phyloP scores from a whole-genome alignment of 2,113 vertebrate species.

The Forbesichthys papilliferus region DNA sequence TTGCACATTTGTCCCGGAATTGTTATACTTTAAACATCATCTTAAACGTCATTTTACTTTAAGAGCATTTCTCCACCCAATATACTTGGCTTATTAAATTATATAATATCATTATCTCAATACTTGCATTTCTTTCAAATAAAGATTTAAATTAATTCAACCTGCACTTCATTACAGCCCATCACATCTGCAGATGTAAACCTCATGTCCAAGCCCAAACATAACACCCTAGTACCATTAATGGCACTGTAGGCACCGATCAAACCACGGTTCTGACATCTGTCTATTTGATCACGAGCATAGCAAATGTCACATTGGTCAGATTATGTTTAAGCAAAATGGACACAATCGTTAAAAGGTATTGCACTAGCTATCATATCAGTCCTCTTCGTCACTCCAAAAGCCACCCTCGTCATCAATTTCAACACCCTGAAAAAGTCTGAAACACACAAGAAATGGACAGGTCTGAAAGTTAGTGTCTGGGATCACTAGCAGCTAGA shows the following conservation, averaged over 20 bases:
- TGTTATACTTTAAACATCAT: neutral
- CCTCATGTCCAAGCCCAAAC: neutral
- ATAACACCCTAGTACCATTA: neutral
- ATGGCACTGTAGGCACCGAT: neutral
- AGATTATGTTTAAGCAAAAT: slow-evolving; percentile 35
- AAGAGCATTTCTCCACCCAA: neutral
- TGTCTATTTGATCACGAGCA: neutral
- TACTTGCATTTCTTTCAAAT: neutral
- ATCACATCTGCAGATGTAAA: neutral
- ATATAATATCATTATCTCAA: neutral
- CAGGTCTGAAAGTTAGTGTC: neutral
- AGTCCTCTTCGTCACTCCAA: slow-evolving; percentile 78
- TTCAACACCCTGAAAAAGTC: slow-evolving; percentile 75
- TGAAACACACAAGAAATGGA: slow-evolving; percentile 37
- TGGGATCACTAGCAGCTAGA: too few species aligned
- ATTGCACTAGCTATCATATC: slow-evolving; percentile 11
- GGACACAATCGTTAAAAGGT: slow-evolving; percentile 63
- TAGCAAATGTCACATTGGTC: slow-evolving; percentile 10
- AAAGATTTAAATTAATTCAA: too few species aligned
- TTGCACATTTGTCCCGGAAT: too few species aligned
- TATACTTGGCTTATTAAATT: too few species aligned
- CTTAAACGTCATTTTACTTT: neutral
- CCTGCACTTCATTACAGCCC: neutral
- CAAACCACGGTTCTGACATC: neutral
- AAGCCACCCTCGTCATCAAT: slow-evolving; percentile 69